Evolutionary conservation across 2,888 invertebrate genomes (phyloP).

Genomic region (Lepeophtheirus nordmannii): DNA sequence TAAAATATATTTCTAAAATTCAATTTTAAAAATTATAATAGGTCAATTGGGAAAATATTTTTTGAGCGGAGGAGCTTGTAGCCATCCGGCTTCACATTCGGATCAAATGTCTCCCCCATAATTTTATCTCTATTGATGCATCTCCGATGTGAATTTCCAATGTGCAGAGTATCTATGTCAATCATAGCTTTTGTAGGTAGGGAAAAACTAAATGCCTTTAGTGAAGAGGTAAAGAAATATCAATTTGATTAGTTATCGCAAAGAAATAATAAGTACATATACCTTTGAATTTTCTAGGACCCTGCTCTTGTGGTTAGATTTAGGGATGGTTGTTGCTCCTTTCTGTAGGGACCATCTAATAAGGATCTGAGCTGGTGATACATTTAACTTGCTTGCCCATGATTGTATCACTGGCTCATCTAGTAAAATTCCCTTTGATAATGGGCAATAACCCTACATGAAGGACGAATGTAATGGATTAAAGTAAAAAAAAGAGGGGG

Average conservation of each 20-base stretch:
- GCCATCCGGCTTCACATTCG: background rate
- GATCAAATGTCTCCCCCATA: background rate
- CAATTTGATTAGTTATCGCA: too few species aligned
- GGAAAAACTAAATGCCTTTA: background rate
- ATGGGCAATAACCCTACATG: conserved; percentile 35
- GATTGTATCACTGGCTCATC: conserved; percentile 30
- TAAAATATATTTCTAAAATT: too few species aligned
- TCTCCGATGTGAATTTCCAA: background rate
- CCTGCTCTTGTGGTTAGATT: conserved; percentile 32
- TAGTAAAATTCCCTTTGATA: conserved; percentile 34
- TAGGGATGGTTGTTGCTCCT: conserved; percentile 35
- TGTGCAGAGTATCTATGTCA: background rate
- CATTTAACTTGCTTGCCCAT: conserved; percentile 31
- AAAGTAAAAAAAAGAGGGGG: too few species aligned
- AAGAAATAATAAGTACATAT: conserved; percentile 21
- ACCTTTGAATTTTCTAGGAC: conserved; percentile 33
- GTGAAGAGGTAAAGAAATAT: too few species aligned
- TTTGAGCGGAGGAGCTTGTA: background rate
- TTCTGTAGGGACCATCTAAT: conserved; percentile 35
- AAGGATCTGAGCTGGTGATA: conserved; percentile 34
- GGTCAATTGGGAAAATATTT: too few species aligned
- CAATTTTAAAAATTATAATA: too few species aligned
- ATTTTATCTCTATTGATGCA: background rate
- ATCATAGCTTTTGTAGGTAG: background rate
- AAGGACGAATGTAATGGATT: background rate